These are phyloP conservation scores for Tiliqua scincoides DNA, from an alignment of 2,113 vertebrate species.

Conservation along the genomic window DNA sequence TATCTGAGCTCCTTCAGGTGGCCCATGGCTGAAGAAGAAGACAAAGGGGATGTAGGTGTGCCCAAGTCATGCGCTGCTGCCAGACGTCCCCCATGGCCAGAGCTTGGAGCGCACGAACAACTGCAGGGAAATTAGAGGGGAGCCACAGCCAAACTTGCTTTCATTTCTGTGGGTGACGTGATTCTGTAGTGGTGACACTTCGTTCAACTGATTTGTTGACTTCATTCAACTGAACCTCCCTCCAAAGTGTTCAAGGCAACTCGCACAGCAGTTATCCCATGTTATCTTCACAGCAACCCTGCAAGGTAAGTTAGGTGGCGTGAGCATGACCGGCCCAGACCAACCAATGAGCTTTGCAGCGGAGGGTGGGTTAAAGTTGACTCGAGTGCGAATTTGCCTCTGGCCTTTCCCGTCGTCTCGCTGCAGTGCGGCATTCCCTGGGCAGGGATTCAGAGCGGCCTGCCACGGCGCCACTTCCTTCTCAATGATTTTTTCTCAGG, in stretches of 20 bases:
- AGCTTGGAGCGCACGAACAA: not conserved
- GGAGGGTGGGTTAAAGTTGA: not conserved
- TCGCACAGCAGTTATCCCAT: no score
- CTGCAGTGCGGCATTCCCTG: not conserved
- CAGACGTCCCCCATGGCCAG: not conserved
- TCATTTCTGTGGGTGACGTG: not conserved
- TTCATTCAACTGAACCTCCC: not conserved
- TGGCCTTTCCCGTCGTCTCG: not conserved
- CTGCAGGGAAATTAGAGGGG: not conserved
- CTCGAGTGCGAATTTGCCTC: not conserved
- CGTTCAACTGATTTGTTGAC: not conserved
- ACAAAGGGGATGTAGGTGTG: not conserved
- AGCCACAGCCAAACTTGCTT: not conserved
- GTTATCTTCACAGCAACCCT: not conserved
- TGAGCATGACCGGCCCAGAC: not conserved
- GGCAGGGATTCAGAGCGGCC: not conserved
- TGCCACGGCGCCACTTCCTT: not conserved
- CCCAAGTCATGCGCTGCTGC: not conserved
- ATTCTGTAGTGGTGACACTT: no score
- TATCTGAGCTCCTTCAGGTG: not conserved
- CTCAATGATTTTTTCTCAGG: not conserved
- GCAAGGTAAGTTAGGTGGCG: not conserved
- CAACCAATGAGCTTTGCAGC: not conserved
- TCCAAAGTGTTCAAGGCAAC: not conserved
- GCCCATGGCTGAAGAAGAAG: not conserved